Conservation (phyloP, 2,888 invertebrate species). For the Cheilosia vernalis region DNA sequence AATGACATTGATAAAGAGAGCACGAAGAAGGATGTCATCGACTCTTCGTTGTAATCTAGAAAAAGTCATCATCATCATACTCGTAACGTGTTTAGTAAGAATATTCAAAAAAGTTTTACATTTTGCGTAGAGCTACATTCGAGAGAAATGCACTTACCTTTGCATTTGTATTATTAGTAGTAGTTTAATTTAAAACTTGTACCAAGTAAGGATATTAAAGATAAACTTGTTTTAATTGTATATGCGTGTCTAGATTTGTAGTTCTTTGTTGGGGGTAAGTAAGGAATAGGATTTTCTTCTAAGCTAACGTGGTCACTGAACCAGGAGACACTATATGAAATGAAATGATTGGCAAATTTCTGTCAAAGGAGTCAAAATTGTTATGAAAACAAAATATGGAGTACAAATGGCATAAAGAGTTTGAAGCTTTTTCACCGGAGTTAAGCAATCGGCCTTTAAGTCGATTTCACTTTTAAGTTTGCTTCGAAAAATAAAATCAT, state of each 20-base stretch:
- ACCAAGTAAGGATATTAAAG: constrained; percentile 4
- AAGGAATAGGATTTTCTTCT: too few relatives aligned
- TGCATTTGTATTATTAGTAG: constrained; percentile 43
- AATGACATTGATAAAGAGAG: constrained; percentile 84
- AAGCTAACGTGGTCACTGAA: too few relatives aligned
- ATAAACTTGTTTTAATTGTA: neutral
- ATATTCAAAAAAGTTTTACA: constrained; percentile 16
- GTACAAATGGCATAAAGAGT: too few relatives aligned
- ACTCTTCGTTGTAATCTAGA: constrained; percentile 79
- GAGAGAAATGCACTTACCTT: constrained; percentile 12
- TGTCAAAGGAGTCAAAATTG: too few relatives aligned
- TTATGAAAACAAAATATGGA: too few relatives aligned
- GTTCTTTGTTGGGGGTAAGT: too few relatives aligned
- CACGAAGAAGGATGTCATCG: constrained; percentile 79
- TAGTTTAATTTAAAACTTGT: constrained; percentile 21
- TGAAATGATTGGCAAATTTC: too few relatives aligned
- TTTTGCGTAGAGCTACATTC: constrained; percentile 26
- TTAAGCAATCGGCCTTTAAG: too few relatives aligned
- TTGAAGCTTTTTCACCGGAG: too few relatives aligned
- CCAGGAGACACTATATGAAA: too few relatives aligned
- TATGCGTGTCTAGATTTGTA: neutral
- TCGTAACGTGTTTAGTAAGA: neutral
- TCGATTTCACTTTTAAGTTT: too few relatives aligned
- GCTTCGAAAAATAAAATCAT: too few relatives aligned
- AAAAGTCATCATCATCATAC: neutral